These are phyloP conservation scores for Halcyon smyrnensis DNA, from an alignment of 2,797 vertebrate genomes.

Conservation along the genomic window DNA sequence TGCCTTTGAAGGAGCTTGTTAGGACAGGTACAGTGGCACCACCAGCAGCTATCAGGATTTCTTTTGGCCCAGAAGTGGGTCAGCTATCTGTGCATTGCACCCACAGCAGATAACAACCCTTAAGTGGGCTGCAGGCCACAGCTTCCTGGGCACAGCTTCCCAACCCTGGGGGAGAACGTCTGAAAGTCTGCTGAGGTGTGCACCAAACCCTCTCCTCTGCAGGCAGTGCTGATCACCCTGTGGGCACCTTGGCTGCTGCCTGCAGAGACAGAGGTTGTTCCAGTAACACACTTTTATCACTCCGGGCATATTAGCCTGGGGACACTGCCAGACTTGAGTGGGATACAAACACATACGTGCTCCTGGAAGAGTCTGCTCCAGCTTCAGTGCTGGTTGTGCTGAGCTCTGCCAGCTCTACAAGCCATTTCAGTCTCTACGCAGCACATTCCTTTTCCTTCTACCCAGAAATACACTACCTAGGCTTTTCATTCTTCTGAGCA, in stretches of 20 bases:
- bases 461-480: neutral
- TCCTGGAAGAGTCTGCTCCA: neutral
- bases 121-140: rapidly evolving
- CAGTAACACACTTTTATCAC: neutral
- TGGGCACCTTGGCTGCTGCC: neutral
- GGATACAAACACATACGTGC: rapidly evolving
- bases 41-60: neutral
- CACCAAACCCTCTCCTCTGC: neutral
- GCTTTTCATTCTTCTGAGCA: neutral
- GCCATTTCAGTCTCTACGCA: neutral
- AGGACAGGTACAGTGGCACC: neutral
- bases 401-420: neutral
- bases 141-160: neutral
- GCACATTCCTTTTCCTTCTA: neutral
- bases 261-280: neutral
- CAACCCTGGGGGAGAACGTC: neutral
- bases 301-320: neutral
- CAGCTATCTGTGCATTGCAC: neutral
- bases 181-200: neutral
- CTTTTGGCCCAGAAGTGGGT: neutral
- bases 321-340: neutral
- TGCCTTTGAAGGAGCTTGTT: neutral
- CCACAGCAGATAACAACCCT: neutral
- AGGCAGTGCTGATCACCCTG: neutral
- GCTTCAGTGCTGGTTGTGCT: neutral